Evolutionary conservation across 2,113 vertebrate species (phyloP), one percentile per base, ranked within the genome.

Genomic region (Myotis brandtii): DNA sequence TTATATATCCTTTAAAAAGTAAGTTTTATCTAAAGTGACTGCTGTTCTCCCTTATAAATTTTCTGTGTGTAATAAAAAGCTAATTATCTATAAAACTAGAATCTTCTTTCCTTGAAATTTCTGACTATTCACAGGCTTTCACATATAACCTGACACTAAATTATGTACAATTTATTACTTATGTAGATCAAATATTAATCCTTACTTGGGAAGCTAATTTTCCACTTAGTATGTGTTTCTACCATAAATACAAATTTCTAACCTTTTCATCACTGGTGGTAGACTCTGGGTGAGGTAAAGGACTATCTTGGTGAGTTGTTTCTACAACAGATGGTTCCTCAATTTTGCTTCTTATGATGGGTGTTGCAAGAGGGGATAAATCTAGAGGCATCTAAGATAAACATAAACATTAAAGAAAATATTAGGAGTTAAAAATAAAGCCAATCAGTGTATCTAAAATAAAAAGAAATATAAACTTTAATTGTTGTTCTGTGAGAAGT

Each of bases 261-360:
- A 99, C 99, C 99, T 99, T 99, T 97, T 99, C 99, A 89, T 99
- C 99, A 98, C 96, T 99, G 94, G 99, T 99, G 40, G 99, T 99
- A 72, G 99, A 99, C 96, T 99, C 99, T 7, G 99, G 99, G 97
- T 99, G 99, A 98, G 99, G 99, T 98, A 99, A 99, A 96, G 99
- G 99, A 96, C 99, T 99, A 94, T 99, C 99, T 96, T 99, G 99
- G 97, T 99, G 99, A 93, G 98, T 98, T 97, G 98, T 99, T 97
- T 99, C 99, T 83, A 99, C 98, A 97, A 99, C 97, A 43, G 99
- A 97, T 73, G 99, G 98, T 83, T 99, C 99, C 98, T 99, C 99
- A 54, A 98, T 99, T 99, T 99, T 99, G 98, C 99, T 99, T 98
- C 99, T 99, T 98, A 99, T 99, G 97, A 99, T 98, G 20, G 99